Evolutionary conservation across 2,113 vertebrate species (phyloP).

Genomic region (Eudyptes chrysolophus): DNA sequence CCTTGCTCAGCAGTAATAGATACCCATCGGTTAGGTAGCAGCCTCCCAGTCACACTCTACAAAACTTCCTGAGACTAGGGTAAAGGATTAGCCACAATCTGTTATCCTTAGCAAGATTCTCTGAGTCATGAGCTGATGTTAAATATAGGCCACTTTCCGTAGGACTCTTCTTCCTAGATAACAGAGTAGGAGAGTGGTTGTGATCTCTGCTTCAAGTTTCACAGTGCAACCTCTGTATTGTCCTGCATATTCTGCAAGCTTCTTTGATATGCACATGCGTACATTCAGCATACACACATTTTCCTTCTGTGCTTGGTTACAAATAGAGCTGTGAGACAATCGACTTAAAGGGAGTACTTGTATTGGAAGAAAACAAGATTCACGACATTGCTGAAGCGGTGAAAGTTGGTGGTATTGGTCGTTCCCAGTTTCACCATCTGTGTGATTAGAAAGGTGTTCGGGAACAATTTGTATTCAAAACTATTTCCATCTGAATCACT

Average conservation of each 20-base stretch:
- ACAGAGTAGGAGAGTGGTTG: neutral
- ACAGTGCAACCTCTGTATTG: neutral
- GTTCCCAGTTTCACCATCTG: neutral
- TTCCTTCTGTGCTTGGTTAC: neutral
- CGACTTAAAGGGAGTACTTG: neutral
- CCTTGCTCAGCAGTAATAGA: neutral
- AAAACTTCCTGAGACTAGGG: neutral
- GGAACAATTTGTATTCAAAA: neutral
- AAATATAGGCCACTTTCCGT: neutral
- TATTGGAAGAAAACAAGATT: neutral
- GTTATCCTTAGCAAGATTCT: neutral
- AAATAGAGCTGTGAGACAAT: neutral
- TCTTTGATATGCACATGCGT: neutral
- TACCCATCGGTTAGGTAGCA: neutral
- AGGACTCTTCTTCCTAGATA: neutral
- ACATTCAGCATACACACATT: neutral
- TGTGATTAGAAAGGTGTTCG: neutral
- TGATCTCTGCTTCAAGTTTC: neutral
- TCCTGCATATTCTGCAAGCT: neutral
- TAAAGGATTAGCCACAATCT: neutral
- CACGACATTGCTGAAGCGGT: neutral
- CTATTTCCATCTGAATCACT: neutral
- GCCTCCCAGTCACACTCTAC: neutral
- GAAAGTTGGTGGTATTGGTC: neutral
- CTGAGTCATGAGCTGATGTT: neutral